Evolutionary conservation across 2,797 vertebrate genomes (phyloP), one percentile per base, ranked within the genome.

Genomic region (Neosilurus mollespiculum): DNA sequence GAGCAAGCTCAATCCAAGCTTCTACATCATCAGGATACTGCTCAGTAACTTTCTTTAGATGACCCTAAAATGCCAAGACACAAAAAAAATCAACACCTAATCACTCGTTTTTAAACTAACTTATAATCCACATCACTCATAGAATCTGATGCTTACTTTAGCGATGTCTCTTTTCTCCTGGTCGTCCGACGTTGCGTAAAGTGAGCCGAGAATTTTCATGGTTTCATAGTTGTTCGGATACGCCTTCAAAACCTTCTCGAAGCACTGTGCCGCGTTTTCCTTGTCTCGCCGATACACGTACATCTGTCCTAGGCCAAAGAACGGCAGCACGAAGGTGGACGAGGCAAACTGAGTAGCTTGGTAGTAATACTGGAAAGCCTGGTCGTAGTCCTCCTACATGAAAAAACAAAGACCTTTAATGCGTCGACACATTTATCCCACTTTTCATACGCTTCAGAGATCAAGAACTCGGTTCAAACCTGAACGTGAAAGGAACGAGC

Each of bases 151-250:
- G 82, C 84, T 0, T 92, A 99, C 98, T 95, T 99, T 99, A 0
- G 98, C 98, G 77, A 98, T 97, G 89, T 99, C 98, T 90, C 98
- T 92, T 91, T 99, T 99, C 87, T 99, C 98, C 91, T 99, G 98
- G 90, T 99, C 98, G 72, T 99, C 98, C 43, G 97, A 99, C n/a
- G 97, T 96, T 11, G 98, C 98, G 75, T 99, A 99, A 20, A 99
- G 96, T 18, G 98, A 99, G 2, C 98, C 98, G 82, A 99, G 95
- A 90, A 99, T 99, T 90, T 99, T 99, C 98, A 99, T 99, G 3
- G 98, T 99, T 91, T 99, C 98, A 0, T 99, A 99, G 92, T 99
- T 99, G 91, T 99, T 99, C 87, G 98, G 98, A 87, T 99, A 99
- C 58, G 98, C 97, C 92, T 99, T 99, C 84, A 99, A 93, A 89